Conservation (phyloP, 2,113 vertebrate species). For the Eonycteris spelaea region DNA sequence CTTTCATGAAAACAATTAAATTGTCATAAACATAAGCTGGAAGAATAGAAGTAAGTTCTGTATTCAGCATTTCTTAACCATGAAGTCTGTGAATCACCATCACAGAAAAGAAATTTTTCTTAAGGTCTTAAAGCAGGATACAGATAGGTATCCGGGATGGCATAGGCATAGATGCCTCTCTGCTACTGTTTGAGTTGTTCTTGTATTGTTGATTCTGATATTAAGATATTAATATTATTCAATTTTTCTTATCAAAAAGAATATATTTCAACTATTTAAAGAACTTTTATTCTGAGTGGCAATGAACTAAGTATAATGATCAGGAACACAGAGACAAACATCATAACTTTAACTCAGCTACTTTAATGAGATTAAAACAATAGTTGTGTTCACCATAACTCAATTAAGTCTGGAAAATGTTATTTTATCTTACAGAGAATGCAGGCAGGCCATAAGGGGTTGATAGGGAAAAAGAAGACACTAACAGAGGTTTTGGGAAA, state of each 20-base stretch:
- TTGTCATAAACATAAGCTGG: neutral
- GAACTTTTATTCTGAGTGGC: neutral
- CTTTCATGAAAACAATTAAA: neutral
- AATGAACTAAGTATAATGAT: neutral
- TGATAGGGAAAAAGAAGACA: neutral
- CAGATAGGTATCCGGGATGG: rapidly evolving
- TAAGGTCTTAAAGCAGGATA: neutral
- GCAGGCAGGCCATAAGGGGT: neutral
- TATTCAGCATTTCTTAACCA: neutral
- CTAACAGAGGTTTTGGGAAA: neutral
- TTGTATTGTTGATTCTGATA: neutral
- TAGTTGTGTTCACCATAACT: neutral
- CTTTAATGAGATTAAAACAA: neutral
- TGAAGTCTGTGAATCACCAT: neutral
- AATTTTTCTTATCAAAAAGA: neutral
- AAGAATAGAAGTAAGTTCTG: neutral
- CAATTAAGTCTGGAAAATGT: neutral
- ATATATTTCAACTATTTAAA: neutral
- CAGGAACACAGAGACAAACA: neutral
- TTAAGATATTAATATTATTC: neutral
- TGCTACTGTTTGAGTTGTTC: neutral
- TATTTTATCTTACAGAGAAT: neutral
- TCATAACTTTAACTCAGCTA: neutral
- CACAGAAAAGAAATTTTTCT: neutral
- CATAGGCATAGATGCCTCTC: neutral